Evolutionary conservation across 2,797 vertebrate genomes (phyloP), one percentile per base, ranked within the genome.

Genomic region (Malurus splendens): DNA sequence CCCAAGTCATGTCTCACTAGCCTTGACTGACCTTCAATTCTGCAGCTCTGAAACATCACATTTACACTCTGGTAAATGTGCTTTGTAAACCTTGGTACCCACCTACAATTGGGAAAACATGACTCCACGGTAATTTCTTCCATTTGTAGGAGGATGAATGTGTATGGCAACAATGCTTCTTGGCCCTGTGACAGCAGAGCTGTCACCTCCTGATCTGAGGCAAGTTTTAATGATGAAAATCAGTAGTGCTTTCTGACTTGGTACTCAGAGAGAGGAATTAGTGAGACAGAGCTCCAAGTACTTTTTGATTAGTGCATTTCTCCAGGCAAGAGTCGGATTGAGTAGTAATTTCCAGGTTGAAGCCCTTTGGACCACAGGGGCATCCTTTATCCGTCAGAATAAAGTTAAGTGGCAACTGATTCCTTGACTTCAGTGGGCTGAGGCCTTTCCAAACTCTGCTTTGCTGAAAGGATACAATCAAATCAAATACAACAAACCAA

Each of bases 71-170:
- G 0, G 14, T 41, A 36, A 36, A 36, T 36, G 59, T 59, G 44
- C 86, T 91, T 84, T 74, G 41, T 27, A 85, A 92, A 77, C 59
- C 66, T 70, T 70, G 51, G 59, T 45, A 51, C 5, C 33, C 47
- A 61, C 50, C 67, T 90, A 59, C 20, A 90, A 83, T 91, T n/a
- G 56, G 42, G 38, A 84, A 91, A 93, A 89, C 89, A 83, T 66
- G 79, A 83, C 50, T 94, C 42, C 55, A 42, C 33, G 64, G 55
- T 71, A 91, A 75, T 64, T 91, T 73, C 51, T 83, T 85, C 68
- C 41, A 62, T 82, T 87, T 92, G 82, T 50, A 70, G 80, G 42
- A 78, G 77, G 87, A 94, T 72, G 82, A 91, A 92, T 83, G 75
- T 28, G 23, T 38, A 82, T 36, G 41, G 48, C 52, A 85, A 59